Conservation (phyloP, 2,797 vertebrate species). For the Emys orbicularis region DNA sequence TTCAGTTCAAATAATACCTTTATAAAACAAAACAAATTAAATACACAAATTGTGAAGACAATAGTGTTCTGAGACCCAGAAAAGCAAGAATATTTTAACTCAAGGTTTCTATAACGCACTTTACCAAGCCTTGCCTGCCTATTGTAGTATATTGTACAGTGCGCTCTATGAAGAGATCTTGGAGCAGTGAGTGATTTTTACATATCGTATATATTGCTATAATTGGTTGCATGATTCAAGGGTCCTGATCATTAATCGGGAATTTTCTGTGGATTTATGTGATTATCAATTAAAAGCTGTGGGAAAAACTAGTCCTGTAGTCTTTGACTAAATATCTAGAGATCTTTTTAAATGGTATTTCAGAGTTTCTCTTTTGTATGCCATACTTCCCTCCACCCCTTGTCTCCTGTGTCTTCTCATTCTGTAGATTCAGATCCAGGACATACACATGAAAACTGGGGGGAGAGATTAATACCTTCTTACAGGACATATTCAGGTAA, state of each 20-base stretch:
- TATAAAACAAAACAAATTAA: not conserved
- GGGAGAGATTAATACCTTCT: slow-evolving; percentile 91
- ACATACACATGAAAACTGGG: slow-evolving; percentile 91
- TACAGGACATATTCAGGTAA: slow-evolving; percentile 93
- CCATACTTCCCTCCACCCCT: slow-evolving; percentile 63
- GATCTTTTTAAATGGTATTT: not conserved
- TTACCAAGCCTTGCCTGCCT: not conserved
- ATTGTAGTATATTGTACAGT: not conserved
- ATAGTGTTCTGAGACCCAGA: not conserved
- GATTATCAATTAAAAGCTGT: slow-evolving; percentile 19
- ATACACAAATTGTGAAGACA: not conserved
- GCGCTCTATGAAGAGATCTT: not conserved
- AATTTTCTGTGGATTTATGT: slow-evolving; percentile 11
- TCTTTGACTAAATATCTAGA: slow-evolving; percentile 33
- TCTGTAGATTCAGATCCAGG: slow-evolving; percentile 94
- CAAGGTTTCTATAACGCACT: not conserved
- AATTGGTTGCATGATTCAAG: not conserved
- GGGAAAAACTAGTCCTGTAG: not conserved
- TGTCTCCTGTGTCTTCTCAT: slow-evolving; percentile 88
- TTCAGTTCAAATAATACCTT: not conserved
- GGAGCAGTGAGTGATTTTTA: not conserved
- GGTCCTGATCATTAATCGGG: not conserved
- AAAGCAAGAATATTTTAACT: not conserved
- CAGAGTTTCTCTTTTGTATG: slow-evolving; percentile 64
- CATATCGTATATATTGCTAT: not conserved